Evolutionary conservation across 23 tunicate species (phyloP), one percentile per base, ranked within the genome.

Genomic region (Ciona savignyi): DNA sequence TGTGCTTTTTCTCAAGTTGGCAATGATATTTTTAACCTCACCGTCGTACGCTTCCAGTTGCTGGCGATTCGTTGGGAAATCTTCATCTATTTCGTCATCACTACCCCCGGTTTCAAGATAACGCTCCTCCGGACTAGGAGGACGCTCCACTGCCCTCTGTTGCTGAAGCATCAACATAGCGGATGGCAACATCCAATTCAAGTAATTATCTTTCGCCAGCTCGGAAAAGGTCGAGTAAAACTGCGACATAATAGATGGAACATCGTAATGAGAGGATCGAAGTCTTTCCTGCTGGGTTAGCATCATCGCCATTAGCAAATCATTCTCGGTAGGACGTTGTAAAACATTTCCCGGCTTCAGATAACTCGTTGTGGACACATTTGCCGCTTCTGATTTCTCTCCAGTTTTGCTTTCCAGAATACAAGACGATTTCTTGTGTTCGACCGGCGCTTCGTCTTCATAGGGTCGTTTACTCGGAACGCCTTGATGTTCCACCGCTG

Each of bases 141-240:
- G 80, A 51, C 80, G 49, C 30, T 67, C 70, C 1, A 67, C 70
- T 30, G 28, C 24, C 24, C 69, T 60, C 51, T 34, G 56, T 61
- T 74, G 80, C 33, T 82, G 87, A 25, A 82, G 70, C 75, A 74
- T 67, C 80, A 82, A 23, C 80, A 82, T 67, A 28, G 87, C 87
- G 2, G 87, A 60, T 23, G 87, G 80, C 9, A 82, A 20, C 75
- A 60, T 68, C 80, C 80, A 82, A 19, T 51, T 66, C 29, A 60
- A 63, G 28, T 63, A 63, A 23, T 25, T 25, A n/a, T 63, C 67
- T 63, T 63, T 63, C 28, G 28, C 28, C 15, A 63, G 6, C 67
- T 42, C 56, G 56, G 56, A 42, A 42, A 9, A 42, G 9, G 56
- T 42, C 9, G 56, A 42, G 56, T 42, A 42, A 9, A 42, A 42